A percentile compares a stretch with the other conserved stretches of the same genome.
Evolutionary conservation across 2,797 vertebrate species (phyloP).

Genomic region (Bufotes viridis): DNA sequence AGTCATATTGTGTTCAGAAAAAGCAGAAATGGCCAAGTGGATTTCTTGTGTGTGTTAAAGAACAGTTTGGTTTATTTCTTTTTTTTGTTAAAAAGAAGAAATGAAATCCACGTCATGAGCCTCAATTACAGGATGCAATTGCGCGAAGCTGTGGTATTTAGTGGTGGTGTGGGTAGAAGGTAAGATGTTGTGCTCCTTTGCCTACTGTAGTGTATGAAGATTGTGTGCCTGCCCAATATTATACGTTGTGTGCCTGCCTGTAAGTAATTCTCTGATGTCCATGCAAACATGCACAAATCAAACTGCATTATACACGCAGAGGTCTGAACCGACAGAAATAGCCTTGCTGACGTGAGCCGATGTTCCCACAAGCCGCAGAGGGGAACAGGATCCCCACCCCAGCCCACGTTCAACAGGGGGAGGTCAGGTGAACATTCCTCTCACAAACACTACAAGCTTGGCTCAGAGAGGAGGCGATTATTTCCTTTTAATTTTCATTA

Average conservation of each 20-base stretch:
- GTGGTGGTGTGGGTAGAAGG: neutral
- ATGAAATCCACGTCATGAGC: neutral
- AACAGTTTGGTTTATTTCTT: neutral
- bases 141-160: neutral
- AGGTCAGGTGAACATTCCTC: constrained; percentile 20
- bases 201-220: constrained; percentile 15
- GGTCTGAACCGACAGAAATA: constrained; percentile 57
- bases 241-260: constrained; percentile 33
- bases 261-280: constrained; percentile 47
- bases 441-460: neutral
- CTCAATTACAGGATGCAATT: neutral
- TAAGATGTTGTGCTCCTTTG: neutral
- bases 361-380: constrained; percentile 22
- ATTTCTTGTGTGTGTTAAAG: neutral
- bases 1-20: neutral
- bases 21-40: constrained; percentile 10
- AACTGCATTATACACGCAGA: constrained; percentile 49
- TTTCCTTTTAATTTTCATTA: neutral
- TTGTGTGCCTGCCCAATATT: neutral
- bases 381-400: neutral
- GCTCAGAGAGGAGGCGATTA: neutral
- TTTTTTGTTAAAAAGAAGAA: neutral
- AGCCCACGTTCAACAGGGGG: neutral
- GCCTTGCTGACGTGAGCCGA: constrained; percentile 40
- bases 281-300: constrained; percentile 59